Conservation (phyloP, 2,797 vertebrate genomes). For the Sebastes oblongus region DNA sequence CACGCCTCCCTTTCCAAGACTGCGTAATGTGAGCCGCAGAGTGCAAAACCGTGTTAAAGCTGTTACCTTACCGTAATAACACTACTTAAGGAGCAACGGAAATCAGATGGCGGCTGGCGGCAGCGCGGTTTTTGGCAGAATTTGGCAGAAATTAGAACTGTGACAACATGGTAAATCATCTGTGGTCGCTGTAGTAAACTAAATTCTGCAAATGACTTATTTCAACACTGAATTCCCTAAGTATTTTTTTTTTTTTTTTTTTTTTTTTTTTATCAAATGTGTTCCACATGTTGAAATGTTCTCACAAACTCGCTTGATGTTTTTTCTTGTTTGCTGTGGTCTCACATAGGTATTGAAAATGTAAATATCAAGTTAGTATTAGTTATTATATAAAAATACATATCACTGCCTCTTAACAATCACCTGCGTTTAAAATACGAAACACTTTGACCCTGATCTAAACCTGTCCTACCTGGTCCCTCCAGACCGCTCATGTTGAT, state of each 20-base stretch:
- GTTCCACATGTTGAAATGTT: neutral
- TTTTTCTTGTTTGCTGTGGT: neutral
- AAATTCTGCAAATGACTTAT: neutral
- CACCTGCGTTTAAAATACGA: no score
- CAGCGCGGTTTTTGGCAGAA: neutral
- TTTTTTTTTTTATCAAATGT: neutral
- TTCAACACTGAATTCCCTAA: neutral
- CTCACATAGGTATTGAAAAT: neutral
- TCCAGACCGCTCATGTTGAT: slow-evolving; percentile 92
- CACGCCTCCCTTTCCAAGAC: no score
- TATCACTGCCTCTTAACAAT: neutral
- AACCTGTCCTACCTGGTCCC: slow-evolving; percentile 76
- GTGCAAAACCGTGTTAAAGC: no score
- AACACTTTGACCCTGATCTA: neutral
- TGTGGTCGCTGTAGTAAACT: neutral
- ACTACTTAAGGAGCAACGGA: no score
- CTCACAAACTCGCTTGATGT: neutral
- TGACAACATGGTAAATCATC: neutral
- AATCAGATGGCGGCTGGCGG: no score
- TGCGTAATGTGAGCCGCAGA: no score
- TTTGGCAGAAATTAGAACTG: neutral
- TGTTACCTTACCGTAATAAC: no score
- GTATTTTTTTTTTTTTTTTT: neutral
- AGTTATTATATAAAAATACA: neutral
- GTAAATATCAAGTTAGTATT: neutral